A percentile compares a stretch with the other conserved stretches of the same genome.
phyloP scores from a whole-genome alignment of 1,140 invertebrate genomes.

The Drosophila pectinifera region DNA sequence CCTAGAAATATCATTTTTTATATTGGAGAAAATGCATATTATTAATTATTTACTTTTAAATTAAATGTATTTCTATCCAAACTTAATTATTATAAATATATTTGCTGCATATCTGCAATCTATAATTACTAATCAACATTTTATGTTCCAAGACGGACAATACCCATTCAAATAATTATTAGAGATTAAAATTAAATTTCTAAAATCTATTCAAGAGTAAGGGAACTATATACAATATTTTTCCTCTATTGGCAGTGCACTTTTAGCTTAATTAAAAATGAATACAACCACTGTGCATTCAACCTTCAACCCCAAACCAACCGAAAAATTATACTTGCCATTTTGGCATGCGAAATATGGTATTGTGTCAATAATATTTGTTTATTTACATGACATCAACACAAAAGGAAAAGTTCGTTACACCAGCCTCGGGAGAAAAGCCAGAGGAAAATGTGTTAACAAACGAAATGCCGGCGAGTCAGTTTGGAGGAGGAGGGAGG shows the following conservation, averaged over 20 bases:
- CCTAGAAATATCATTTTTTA: not conserved
- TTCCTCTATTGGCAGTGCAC: no score
- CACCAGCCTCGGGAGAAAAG: constrained; percentile 12
- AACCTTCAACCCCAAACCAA: constrained; percentile 18
- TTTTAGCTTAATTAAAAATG: not conserved
- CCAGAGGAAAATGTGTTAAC: not conserved
- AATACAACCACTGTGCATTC: not conserved
- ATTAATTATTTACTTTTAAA: not conserved
- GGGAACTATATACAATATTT: no score
- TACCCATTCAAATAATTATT: no score
- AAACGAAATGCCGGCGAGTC: constrained; percentile 23
- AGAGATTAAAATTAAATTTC: no score
- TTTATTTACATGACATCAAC: constrained; percentile 48
- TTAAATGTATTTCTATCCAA: no score
- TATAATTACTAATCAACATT: not conserved
- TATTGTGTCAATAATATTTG: constrained; percentile 47
- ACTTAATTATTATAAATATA: no score
- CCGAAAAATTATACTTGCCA: constrained; percentile 5
- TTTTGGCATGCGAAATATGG: constrained; percentile 41
- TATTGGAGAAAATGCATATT: no score
- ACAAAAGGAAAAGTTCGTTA: constrained; percentile 33
- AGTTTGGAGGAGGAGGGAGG: not conserved
- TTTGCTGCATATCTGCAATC: not conserved
- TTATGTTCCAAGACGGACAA: not conserved
- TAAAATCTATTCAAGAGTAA: no score